These are phyloP conservation scores for Herpailurus yagouaroundi DNA, from an alignment of 2,113 vertebrate genomes.

Conservation along the genomic window DNA sequence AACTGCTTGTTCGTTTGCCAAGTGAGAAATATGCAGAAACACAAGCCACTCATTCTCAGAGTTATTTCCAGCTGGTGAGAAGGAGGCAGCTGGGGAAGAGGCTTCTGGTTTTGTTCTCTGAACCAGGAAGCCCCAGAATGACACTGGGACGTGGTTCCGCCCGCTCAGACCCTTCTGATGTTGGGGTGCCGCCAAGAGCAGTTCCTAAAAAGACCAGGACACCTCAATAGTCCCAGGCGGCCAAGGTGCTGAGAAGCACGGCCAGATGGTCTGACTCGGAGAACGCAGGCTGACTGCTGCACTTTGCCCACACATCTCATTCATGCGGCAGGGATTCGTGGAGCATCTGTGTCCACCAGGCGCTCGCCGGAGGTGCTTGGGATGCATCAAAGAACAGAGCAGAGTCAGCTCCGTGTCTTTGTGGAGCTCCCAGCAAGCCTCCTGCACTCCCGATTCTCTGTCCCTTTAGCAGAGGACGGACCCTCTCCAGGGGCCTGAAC, in stretches of 20 bases:
- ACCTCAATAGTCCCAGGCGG: neutral
- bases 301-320: neutral
- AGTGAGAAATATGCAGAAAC: conserved; percentile 74
- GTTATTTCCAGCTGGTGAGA: conserved; percentile 13
- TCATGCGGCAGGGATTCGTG: neutral
- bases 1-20: conserved; percentile 78
- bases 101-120: neutral
- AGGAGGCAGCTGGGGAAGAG: conserved; percentile 5
- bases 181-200: neutral
- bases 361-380: neutral
- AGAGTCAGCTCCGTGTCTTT: neutral
- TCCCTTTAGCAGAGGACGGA: neutral
- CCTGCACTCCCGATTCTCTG: too few relatives aligned
- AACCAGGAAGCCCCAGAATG: neutral
- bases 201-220: neutral
- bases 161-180: neutral
- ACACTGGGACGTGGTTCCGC: neutral
- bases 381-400: neutral
- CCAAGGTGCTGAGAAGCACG: neutral
- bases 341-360: neutral
- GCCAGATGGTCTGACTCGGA: neutral
- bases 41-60: conserved; percentile 64
- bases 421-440: neutral
- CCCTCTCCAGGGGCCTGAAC: neutral
- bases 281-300: too few relatives aligned